These are phyloP conservation scores for Drosophila virilis DNA, from an alignment of 1,140 invertebrate genomes.

Conservation along the genomic window DNA sequence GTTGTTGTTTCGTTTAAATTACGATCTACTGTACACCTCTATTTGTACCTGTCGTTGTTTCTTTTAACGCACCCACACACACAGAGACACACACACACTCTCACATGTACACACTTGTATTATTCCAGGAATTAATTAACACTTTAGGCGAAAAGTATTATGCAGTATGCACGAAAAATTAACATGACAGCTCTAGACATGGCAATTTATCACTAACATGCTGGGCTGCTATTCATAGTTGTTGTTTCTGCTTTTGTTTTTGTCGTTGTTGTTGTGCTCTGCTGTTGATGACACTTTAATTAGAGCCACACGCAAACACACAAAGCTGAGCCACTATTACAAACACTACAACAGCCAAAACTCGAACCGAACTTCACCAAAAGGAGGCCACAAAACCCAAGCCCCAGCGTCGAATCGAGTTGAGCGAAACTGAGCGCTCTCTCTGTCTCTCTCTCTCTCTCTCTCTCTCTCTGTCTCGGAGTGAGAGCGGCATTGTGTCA, in stretches of 20 bases:
- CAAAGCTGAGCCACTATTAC: constrained; percentile 13
- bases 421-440: constrained; percentile 16
- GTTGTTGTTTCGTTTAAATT: not conserved
- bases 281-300: constrained; percentile 81
- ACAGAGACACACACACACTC: not conserved
- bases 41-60: not conserved
- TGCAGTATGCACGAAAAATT: constrained; percentile 78
- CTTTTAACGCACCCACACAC: not conserved
- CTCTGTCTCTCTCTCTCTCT: constrained; percentile 7
- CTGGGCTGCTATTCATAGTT: constrained; percentile 50
- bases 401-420: not conserved
- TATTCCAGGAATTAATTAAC: constrained; percentile 81
- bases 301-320: constrained; percentile 81
- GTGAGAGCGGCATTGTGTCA: constrained; percentile 52
- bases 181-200: constrained; percentile 81
- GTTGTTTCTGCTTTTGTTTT: constrained; percentile 16
- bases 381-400: not conserved
- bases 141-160: constrained; percentile 78
- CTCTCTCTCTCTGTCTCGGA: not conserved
- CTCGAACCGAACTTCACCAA: constrained; percentile 2
- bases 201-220: constrained; percentile 80
- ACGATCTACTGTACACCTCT: not conserved
- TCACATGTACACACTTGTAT: constrained; percentile 49
- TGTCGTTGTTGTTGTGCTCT: constrained; percentile 21
- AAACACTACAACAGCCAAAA: constrained; percentile 5